Evolutionary conservation across 2,888 invertebrate genomes (phyloP).

Genomic region (Erebia ligea): DNA sequence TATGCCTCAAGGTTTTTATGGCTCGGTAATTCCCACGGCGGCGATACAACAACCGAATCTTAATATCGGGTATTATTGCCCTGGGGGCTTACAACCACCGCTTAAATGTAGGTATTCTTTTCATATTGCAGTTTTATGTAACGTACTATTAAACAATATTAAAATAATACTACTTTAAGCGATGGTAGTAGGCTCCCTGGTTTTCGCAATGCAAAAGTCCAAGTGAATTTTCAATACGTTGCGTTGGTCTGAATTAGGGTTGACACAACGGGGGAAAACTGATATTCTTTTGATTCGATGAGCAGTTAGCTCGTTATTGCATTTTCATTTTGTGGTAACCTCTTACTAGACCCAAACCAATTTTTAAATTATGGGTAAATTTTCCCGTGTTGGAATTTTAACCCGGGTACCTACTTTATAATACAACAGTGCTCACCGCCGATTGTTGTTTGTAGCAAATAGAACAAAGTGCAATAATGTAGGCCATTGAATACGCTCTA

Average conservation of each 20-base stretch:
- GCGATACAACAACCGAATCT: slow-evolving; percentile 22
- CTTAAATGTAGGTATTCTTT: no score
- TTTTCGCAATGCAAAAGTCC: slow-evolving; percentile 10
- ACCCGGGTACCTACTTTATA: not conserved
- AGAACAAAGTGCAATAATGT: not conserved
- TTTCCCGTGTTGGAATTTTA: no score
- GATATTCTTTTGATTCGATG: not conserved
- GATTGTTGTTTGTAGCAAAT: not conserved
- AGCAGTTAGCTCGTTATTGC: no score
- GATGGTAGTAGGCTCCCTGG: not conserved
- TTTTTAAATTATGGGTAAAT: no score
- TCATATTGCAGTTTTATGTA: no score
- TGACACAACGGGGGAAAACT: not conserved
- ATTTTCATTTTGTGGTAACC: no score
- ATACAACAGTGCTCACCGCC: not conserved
- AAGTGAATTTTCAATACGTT: slow-evolving; percentile 20
- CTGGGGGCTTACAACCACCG: not conserved
- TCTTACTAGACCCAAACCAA: no score
- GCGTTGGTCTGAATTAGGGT: slow-evolving; percentile 7
- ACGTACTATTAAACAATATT: no score
- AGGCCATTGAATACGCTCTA: not conserved
- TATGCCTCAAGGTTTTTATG: slow-evolving; percentile 41
- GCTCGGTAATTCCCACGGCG: slow-evolving; percentile 46
- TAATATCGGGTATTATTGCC: slow-evolving; percentile 22
- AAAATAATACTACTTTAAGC: no score